Evolutionary conservation across 2,113 vertebrate species (phyloP).

Genomic region (Pseudorhombus dupliciocellatus): DNA sequence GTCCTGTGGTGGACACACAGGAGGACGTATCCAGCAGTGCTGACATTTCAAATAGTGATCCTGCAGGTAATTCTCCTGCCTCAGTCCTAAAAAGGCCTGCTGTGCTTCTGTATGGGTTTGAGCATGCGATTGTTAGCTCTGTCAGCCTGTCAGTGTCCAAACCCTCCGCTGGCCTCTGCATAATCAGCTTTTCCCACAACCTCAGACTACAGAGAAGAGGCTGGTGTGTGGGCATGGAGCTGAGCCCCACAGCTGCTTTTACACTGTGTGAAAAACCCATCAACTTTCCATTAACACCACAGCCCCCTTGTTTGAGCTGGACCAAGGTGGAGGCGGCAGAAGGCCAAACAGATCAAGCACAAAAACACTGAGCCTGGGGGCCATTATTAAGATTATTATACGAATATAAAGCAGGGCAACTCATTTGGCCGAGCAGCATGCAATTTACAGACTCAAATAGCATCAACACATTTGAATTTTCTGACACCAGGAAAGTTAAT

Average conservation of each 20-base stretch:
- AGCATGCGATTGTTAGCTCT: neutral
- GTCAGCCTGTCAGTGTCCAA: neutral
- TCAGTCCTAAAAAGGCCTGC: neutral
- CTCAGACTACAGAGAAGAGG: neutral
- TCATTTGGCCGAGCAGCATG: neutral
- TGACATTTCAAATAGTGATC: constrained; percentile 32
- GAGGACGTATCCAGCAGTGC: constrained; percentile 17
- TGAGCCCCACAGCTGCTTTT: neutral
- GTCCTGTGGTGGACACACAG: constrained; percentile 24
- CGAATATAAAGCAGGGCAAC: neutral
- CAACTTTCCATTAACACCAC: neutral
- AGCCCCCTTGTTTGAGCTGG: neutral
- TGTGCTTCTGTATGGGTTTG: constrained; percentile 25
- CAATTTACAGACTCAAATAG: neutral
- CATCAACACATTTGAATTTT: neutral
- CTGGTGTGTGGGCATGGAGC: neutral
- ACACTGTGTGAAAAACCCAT: neutral
- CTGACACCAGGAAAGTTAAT: too few species aligned
- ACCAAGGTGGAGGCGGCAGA: neutral
- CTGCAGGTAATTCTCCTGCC: too few species aligned
- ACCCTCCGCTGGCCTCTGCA: neutral
- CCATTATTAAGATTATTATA: neutral
- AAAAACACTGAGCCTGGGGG: neutral
- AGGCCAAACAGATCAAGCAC: neutral
- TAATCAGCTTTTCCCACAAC: neutral